A percentile compares a stretch with the other conserved stretches of the same genome.
Conservation (phyloP, 2,888 invertebrate genomes). For the Epinotia nisella region DNA sequence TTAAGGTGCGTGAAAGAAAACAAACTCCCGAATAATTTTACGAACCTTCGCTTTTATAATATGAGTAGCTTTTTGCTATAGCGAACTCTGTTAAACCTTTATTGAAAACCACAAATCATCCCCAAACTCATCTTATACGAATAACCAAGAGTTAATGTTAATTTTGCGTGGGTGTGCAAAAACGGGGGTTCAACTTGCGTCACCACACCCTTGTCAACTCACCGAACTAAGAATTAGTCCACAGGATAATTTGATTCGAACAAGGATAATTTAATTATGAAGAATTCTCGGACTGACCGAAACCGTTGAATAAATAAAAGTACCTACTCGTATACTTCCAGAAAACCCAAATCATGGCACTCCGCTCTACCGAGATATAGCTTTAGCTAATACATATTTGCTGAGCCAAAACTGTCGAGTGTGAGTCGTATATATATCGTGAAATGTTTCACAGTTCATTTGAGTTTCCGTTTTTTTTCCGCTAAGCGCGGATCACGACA, state of each 20-base stretch:
- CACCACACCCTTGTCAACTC: slow-evolving; percentile 16
- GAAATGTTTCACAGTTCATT: background rate
- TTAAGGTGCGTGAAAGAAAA: no score
- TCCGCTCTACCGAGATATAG: no score
- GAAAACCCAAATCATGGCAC: no score
- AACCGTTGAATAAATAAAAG: no score
- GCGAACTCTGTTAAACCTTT: background rate
- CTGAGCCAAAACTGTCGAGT: slow-evolving; percentile 13
- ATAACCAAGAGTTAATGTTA: slow-evolving; percentile 8
- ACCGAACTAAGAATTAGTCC: slow-evolving; percentile 17
- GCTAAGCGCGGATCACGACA: background rate
- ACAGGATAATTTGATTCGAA: slow-evolving; percentile 14
- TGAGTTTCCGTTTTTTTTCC: background rate
- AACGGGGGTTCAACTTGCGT: background rate
- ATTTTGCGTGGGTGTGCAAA: slow-evolving; percentile 6
- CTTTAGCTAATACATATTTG: no score
- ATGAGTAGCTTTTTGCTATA: no score
- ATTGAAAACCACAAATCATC: background rate
- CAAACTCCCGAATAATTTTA: no score
- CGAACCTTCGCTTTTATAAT: no score
- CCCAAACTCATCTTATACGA: background rate
- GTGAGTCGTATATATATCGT: background rate
- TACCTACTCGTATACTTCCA: no score
- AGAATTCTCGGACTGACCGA: background rate
- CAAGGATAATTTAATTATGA: slow-evolving; percentile 12